Evolutionary conservation across 2,888 invertebrate species (phyloP).

Genomic region (Hedychridium roseum): DNA sequence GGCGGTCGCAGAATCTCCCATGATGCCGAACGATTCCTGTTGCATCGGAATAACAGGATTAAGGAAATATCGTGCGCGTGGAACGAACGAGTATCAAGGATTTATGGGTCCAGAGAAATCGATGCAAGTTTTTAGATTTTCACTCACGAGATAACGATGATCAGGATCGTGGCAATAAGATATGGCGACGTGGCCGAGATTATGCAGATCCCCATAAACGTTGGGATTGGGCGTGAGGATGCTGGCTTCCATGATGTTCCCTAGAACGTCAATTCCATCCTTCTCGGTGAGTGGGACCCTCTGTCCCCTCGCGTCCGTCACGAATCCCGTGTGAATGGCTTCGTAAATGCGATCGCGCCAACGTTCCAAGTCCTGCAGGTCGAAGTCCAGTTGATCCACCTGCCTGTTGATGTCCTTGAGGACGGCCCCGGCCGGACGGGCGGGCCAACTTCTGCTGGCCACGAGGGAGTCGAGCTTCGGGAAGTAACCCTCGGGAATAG

Average conservation of each 20-base stretch:
- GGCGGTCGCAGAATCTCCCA: conserved; percentile 84
- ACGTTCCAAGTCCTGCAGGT: conserved; percentile 75
- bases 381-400: conserved; percentile 72
- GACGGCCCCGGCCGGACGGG: conserved; percentile 69
- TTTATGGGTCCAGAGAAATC: no score
- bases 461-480: conserved; percentile 83
- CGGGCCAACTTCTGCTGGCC: conserved; percentile 79
- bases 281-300: conserved; percentile 70
- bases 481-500: conserved; percentile 83
- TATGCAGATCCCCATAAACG: conserved; percentile 83
- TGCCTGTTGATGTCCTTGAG: conserved; percentile 74
- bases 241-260: conserved; percentile 79
- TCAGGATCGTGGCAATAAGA: conserved; percentile 84
- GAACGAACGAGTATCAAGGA: no score
- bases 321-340: conserved; percentile 73
- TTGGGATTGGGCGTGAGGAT: conserved; percentile 74
- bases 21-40: conserved; percentile 81
- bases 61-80: not conserved
- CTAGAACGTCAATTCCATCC: conserved; percentile 79
- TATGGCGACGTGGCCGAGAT: conserved; percentile 82
- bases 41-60: not conserved
- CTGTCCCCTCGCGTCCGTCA: conserved; percentile 69
- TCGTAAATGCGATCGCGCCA: conserved; percentile 80
- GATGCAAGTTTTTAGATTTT: not conserved
- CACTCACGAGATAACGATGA: conserved; percentile 72